Percentiles rank a stretch among this genome's conserved stretches.
Evolutionary conservation across 92 coral and sea anemone species (phyloP).

Genomic region (Plumapathes pennacea): DNA sequence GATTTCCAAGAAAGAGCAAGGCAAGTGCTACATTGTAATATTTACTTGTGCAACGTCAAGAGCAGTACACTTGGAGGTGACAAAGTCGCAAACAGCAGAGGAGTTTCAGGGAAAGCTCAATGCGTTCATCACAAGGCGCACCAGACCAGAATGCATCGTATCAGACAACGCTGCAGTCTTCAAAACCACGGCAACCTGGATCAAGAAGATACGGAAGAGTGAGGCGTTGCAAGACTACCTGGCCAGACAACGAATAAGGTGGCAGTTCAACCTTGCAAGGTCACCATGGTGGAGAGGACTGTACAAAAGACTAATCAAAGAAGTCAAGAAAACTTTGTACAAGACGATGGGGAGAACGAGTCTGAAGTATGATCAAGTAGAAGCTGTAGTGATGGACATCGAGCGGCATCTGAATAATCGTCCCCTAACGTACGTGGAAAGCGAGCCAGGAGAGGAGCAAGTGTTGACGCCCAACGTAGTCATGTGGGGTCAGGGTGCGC

Average conservation of each 20-base stretch:
- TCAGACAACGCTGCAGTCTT: slow-evolving; percentile 50
- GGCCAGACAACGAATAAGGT: slow-evolving; percentile 27
- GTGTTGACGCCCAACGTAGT: slow-evolving; percentile 33
- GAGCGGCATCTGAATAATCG: slow-evolving; percentile 57
- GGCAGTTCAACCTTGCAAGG: slow-evolving; percentile 55
- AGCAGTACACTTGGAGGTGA: slow-evolving; percentile 45
- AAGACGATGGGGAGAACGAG: slow-evolving; percentile 51
- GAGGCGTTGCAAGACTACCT: slow-evolving; percentile 33
- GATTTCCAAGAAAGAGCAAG: slow-evolving; percentile 32
- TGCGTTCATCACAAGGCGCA: slow-evolving; percentile 29
- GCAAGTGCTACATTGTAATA: slow-evolving; percentile 42
- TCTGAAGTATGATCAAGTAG: slow-evolving; percentile 34
- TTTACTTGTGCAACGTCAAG: slow-evolving; percentile 56
- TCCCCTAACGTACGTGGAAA: slow-evolving; percentile 50
- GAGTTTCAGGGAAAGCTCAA: slow-evolving; percentile 43
- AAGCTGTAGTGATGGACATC: slow-evolving; percentile 48
- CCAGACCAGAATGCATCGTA: slow-evolving; percentile 36
- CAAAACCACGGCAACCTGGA: slow-evolving; percentile 55
- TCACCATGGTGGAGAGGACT: slow-evolving; percentile 71
- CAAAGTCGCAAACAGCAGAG: slow-evolving; percentile 66
- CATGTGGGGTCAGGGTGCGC: slow-evolving; percentile 21
- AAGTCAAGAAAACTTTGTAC: slow-evolving; percentile 57
- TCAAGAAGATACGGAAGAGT: slow-evolving; percentile 42
- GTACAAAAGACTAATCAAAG: slow-evolving; percentile 51
- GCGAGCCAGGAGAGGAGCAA: slow-evolving; percentile 43